phyloP scores from a whole-genome alignment of 2,113 vertebrate species.

The Alethe diademata region DNA sequence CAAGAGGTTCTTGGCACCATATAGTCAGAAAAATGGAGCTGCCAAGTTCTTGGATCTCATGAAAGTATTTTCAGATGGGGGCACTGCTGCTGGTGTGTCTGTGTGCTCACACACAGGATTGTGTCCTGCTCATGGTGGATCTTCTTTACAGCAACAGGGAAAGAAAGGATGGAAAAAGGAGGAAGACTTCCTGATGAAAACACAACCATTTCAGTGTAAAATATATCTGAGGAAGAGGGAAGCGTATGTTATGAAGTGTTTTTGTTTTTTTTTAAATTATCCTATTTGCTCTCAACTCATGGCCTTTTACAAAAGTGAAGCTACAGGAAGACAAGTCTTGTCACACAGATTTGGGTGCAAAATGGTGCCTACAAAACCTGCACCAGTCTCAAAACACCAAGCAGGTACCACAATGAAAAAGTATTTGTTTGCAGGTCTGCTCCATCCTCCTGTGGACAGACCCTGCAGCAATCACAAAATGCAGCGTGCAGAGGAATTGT shows the following conservation, averaged over 20 bases:
- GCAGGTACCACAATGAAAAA: neutral
- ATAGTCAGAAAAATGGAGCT: neutral
- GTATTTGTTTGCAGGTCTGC: neutral
- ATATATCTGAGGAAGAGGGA: neutral
- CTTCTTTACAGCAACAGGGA: neutral
- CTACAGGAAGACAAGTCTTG: neutral
- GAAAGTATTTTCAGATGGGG: neutral
- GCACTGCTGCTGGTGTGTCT: neutral
- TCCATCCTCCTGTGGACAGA: neutral
- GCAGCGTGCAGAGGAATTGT: accelerated
- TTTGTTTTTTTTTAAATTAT: neutral
- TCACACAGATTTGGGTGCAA: neutral
- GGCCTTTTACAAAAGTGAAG: neutral
- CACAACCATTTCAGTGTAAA: neutral
- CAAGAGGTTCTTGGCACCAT: neutral
- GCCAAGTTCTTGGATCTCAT: accelerated
- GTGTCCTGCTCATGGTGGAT: neutral
- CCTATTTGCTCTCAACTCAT: neutral
- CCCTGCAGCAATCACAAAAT: neutral
- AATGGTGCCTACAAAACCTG: neutral
- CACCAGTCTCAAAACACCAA: accelerated
- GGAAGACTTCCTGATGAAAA: neutral
- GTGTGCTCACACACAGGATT: neutral
- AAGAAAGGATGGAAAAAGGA: neutral
- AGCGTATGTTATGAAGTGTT: accelerated